phyloP scores from a whole-genome alignment of 2,888 invertebrate genomes.

The Petrolisthes manimaculis region DNA sequence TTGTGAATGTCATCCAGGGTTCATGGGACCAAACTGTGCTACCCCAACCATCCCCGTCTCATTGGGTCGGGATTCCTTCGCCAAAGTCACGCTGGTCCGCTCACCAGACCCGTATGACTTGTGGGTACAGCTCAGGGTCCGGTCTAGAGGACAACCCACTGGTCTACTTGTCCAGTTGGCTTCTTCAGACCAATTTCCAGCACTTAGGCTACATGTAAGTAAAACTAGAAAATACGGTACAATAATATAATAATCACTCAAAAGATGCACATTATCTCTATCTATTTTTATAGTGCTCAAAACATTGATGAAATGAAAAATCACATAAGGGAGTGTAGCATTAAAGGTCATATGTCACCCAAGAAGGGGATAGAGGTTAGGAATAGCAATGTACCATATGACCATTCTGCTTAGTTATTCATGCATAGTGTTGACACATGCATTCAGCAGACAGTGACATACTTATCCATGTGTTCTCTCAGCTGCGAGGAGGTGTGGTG shows the following conservation, averaged over 20 bases:
- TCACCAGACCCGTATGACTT: constrained; percentile 47
- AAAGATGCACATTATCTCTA: background rate
- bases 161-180: constrained; percentile 47
- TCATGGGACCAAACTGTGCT: constrained; percentile 44
- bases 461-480: background rate
- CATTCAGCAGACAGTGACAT: background rate
- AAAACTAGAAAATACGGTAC: background rate
- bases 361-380: background rate
- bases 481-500: constrained; percentile 45
- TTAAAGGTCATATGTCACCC: background rate
- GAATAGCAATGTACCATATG: background rate
- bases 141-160: constrained; percentile 33
- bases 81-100: constrained; percentile 49
- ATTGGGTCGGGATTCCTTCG: constrained; percentile 36
- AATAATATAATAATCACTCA: background rate
- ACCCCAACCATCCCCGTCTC: constrained; percentile 40
- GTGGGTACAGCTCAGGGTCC: constrained; percentile 39
- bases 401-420: no score
- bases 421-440: no score
- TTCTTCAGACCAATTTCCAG: background rate
- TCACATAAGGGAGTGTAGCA: background rate
- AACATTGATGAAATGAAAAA: background rate
- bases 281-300: background rate
- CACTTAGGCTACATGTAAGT: constrained; percentile 26
- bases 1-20: constrained; percentile 51